Evolutionary conservation across 2,113 vertebrate species (phyloP).

Genomic region (Corythoichthys intestinalis): DNA sequence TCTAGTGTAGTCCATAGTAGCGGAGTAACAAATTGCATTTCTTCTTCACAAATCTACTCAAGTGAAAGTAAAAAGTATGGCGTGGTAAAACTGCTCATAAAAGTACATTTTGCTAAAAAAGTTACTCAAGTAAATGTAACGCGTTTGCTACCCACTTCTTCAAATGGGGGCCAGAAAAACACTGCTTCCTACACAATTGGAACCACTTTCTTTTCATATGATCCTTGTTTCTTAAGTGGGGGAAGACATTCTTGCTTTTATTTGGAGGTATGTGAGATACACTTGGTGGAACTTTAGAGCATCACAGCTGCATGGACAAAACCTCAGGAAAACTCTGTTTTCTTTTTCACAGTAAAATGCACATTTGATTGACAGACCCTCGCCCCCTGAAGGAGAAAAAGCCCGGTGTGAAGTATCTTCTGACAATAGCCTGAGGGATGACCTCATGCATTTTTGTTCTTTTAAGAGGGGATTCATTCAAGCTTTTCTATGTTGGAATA

Average conservation of each 20-base stretch:
- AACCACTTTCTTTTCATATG: conserved; percentile 53
- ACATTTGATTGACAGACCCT: conserved; percentile 69
- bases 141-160: too few species aligned
- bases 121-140: too few species aligned
- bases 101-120: too few species aligned
- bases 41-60: too few species aligned
- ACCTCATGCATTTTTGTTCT: conserved; percentile 64
- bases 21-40: too few species aligned
- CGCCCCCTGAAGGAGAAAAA: conserved; percentile 48
- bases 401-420: conserved; percentile 44
- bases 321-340: conserved; percentile 46
- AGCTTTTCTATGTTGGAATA: conserved; percentile 42
- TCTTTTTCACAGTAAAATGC: conserved; percentile 58
- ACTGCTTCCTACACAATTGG: conserved; percentile 58
- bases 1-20: too few species aligned
- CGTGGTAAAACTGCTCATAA: too few species aligned
- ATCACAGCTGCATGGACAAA: conserved; percentile 56
- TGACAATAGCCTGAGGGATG: conserved; percentile 59
- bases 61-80: too few species aligned
- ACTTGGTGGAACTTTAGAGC: conserved; percentile 62
- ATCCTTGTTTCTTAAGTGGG: conserved; percentile 38
- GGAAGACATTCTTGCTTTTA: conserved; percentile 61
- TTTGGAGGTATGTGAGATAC: conserved; percentile 53
- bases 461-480: conserved; percentile 47
- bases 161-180: background rate